These are phyloP conservation scores for Papilio polyxenes DNA, from an alignment of 1,140 invertebrate genomes.

Conservation along the genomic window DNA sequence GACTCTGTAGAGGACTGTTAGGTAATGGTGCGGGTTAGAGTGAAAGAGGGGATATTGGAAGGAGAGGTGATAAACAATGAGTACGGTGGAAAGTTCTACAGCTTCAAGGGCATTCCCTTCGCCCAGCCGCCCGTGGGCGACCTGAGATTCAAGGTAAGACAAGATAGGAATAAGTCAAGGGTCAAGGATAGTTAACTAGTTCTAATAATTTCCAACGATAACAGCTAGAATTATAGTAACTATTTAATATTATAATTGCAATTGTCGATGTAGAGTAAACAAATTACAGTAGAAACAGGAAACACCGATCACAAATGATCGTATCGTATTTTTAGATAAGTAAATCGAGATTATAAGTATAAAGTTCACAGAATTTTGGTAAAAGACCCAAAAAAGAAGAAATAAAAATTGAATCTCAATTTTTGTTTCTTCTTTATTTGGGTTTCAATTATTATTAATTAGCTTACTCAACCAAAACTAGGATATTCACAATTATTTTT, in stretches of 20 bases:
- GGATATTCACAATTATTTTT: background rate
- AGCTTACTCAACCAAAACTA: background rate
- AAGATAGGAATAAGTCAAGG: background rate
- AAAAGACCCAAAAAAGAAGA: background rate
- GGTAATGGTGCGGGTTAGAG: slow-evolving; percentile 27
- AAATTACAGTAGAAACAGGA: background rate
- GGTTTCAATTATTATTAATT: background rate
- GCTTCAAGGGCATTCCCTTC: slow-evolving; percentile 42
- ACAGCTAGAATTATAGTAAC: background rate
- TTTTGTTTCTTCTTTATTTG: too few relatives aligned
- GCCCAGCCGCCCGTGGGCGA: slow-evolving; percentile 37
- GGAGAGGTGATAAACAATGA: slow-evolving; percentile 28
- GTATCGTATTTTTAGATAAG: background rate
- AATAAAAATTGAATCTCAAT: background rate
- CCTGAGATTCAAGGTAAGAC: slow-evolving; percentile 33
- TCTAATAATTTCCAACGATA: background rate
- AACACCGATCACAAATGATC: background rate
- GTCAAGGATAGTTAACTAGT: background rate
- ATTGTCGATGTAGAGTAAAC: background rate
- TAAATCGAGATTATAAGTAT: background rate
- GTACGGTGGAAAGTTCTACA: slow-evolving; percentile 29
- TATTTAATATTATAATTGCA: background rate
- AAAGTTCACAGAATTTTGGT: background rate
- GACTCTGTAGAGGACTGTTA: background rate
- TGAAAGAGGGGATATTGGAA: slow-evolving; percentile 33